Conservation (phyloP, 1,140 invertebrate species). For the Daktulosphaira vitifoliae region DNA sequence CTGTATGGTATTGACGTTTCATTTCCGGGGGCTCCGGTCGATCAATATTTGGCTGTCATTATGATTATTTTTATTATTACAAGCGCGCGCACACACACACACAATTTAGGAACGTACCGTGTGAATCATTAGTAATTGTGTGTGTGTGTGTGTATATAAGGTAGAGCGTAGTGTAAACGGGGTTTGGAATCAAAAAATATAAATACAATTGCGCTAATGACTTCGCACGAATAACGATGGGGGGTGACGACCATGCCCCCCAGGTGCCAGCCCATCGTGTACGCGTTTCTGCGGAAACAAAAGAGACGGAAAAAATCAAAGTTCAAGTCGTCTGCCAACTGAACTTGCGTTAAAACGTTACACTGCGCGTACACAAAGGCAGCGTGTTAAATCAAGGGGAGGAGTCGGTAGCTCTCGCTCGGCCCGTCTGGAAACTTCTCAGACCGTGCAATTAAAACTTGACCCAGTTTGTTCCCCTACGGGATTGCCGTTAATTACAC, state of each 20-base stretch:
- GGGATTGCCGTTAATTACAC: conserved; percentile 1
- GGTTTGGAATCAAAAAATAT: conserved; percentile 15
- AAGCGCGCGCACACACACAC: too few relatives aligned
- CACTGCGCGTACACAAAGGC: too few relatives aligned
- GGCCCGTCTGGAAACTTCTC: neutral
- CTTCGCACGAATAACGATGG: conserved; percentile 12
- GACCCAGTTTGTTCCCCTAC: conserved; percentile 27
- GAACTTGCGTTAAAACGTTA: too few relatives aligned
- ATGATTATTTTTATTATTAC: conserved; percentile 20
- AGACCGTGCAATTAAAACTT: conserved; percentile 28
- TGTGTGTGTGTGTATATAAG: neutral
- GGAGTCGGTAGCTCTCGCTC: too few relatives aligned
- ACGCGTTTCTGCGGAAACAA: neutral
- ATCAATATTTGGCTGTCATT: conserved; percentile 32
- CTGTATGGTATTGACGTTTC: conserved; percentile 18
- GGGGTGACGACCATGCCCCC: neutral
- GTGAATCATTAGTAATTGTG: conserved; percentile 21
- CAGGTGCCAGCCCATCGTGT: neutral
- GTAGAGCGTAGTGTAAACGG: conserved; percentile 11
- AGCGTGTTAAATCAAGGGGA: too few relatives aligned
- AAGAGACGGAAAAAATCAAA: conserved; percentile 8
- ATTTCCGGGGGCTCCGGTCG: conserved; percentile 20
- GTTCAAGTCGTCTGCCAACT: conserved; percentile 24
- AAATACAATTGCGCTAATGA: conserved; percentile 25
- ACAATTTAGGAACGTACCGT: conserved; percentile 9